Evolutionary conservation across 1,140 invertebrate species (phyloP).

Genomic region (Chelonus insularis): DNA sequence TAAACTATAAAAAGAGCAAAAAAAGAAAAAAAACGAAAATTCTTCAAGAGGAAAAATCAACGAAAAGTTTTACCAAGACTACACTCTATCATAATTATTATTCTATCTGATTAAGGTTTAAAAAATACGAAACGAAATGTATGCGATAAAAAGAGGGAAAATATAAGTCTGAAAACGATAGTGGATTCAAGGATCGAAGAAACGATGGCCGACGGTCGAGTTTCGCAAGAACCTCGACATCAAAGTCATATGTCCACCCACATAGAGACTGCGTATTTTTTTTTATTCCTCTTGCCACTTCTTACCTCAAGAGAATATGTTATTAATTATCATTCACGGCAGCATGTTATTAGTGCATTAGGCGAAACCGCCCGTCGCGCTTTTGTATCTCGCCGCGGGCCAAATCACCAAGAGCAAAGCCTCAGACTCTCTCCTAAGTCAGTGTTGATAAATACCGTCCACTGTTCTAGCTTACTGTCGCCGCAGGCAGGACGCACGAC

Average conservation of each 20-base stretch:
- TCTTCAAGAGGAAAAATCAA: neutral
- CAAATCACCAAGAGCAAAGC: constrained; percentile 27
- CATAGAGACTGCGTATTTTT: constrained; percentile 25
- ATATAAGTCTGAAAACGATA: too few relatives aligned
- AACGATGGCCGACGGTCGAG: constrained; percentile 6
- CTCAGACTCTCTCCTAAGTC: constrained; percentile 38
- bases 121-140: too few relatives aligned
- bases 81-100: too few relatives aligned
- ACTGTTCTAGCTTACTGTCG: constrained; percentile 29
- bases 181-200: too few relatives aligned
- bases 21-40: neutral
- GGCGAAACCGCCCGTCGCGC: constrained; percentile 50
- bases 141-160: too few relatives aligned
- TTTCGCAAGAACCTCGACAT: constrained; percentile 36
- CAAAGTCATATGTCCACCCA: constrained; percentile 42
- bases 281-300: neutral
- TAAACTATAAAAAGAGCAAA: constrained; percentile 9
- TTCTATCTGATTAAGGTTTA: too few relatives aligned
- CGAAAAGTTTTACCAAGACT: neutral
- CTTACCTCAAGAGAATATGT: constrained; percentile 32
- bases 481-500: constrained; percentile 20
- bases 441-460: constrained; percentile 48
- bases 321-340: constrained; percentile 54
- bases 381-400: constrained; percentile 33
- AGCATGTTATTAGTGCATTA: constrained; percentile 56